Percentiles rank a stretch among this genome's conserved stretches.
Conservation (phyloP, 2,113 vertebrate species). For the Alaudala cheleensis region DNA sequence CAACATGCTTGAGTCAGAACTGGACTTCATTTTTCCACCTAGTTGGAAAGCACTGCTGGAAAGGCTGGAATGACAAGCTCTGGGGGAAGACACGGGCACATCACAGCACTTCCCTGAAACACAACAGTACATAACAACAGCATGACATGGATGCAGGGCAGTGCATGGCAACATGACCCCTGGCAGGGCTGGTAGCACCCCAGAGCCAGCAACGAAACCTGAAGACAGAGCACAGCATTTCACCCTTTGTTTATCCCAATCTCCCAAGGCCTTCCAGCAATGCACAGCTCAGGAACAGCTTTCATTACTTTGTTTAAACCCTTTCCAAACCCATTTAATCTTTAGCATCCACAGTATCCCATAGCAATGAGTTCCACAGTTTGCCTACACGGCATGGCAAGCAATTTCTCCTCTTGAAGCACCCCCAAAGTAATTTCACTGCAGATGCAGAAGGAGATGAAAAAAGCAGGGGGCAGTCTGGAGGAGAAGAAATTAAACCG, state of each 20-base stretch:
- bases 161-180: not conserved
- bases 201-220: not conserved
- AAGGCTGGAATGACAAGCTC: not conserved
- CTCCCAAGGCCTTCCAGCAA: not conserved
- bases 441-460: slow-evolving; percentile 21
- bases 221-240: not conserved
- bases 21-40: not conserved
- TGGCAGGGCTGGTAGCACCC: not conserved
- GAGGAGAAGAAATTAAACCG: slow-evolving; percentile 22
- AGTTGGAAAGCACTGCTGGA: not conserved
- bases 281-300: not conserved
- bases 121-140: not conserved
- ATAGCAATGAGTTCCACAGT: slow-evolving; percentile 2
- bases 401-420: not conserved
- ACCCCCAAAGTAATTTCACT: slow-evolving; percentile 3
- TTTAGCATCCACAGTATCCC: slow-evolving; percentile 9
- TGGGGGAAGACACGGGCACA: not conserved
- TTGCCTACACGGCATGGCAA: not conserved
- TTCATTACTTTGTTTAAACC: not conserved
- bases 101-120: not conserved
- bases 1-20: rapidly evolving
- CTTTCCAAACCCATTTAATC: slow-evolving; percentile 8
- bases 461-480: slow-evolving; percentile 17
- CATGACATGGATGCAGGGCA: rapidly evolving
- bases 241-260: not conserved